These are phyloP conservation scores for Centroberyx gerrardi DNA, from an alignment of 2,797 vertebrate species.

Conservation along the genomic window DNA sequence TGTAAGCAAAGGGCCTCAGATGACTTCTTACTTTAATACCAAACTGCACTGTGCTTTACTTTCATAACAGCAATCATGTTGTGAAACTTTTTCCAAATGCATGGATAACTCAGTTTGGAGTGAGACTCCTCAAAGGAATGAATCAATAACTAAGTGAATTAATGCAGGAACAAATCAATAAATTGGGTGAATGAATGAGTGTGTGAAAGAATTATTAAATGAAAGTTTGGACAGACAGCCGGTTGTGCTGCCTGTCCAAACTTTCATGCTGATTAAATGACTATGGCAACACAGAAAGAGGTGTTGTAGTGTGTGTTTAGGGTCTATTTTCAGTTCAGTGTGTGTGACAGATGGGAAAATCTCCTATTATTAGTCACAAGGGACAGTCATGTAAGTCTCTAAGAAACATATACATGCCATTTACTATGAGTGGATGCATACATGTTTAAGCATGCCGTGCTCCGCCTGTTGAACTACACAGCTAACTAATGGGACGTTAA, in stretches of 20 bases:
- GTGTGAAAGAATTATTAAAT: not conserved
- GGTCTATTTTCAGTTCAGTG: slow-evolving; percentile 49
- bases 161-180: not conserved
- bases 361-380: not conserved
- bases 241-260: too few relatives aligned
- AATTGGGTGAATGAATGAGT: not conserved
- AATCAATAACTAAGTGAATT: not conserved
- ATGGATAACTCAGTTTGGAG: too few relatives aligned
- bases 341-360: slow-evolving; percentile 1
- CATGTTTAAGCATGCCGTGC: too few relatives aligned
- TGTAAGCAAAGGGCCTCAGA: too few relatives aligned
- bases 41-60: too few relatives aligned
- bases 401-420: slow-evolving; percentile 1
- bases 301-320: slow-evolving; percentile 4
- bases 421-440: too few relatives aligned
- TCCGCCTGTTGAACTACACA: too few relatives aligned
- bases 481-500: too few relatives aligned
- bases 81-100: too few relatives aligned
- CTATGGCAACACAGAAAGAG: slow-evolving; percentile 31
- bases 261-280: slow-evolving; percentile 19
- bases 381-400: not conserved
- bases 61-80: too few relatives aligned
- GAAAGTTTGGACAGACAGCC: slow-evolving; percentile 31
- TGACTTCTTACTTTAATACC: too few relatives aligned
- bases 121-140: too few relatives aligned